Conservation (phyloP, 2,888 invertebrate species). For the Drosophila sordidula region DNA sequence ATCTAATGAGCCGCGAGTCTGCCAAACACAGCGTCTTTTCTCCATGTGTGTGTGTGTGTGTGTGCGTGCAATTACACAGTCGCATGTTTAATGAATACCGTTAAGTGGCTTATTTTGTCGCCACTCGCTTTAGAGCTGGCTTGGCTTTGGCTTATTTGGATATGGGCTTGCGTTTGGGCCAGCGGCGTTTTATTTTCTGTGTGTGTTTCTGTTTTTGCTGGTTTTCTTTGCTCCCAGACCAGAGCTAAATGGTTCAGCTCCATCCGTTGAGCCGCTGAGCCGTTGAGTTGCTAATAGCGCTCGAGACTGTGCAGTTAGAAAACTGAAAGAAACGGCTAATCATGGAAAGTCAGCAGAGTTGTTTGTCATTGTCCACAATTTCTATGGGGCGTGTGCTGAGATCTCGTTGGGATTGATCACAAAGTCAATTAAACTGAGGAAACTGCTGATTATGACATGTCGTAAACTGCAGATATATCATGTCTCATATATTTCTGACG, state of each 20-base stretch:
- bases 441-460: neutral
- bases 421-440: constrained; percentile 11
- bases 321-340: constrained; percentile 39
- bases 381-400: constrained; percentile 41
- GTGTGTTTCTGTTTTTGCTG: constrained; percentile 11
- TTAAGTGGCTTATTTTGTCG: constrained; percentile 77
- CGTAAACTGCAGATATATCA: neutral
- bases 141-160: constrained; percentile 51
- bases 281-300: constrained; percentile 41
- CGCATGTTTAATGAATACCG: constrained; percentile 66
- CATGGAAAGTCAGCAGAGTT: constrained; percentile 48
- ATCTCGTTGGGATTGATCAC: constrained; percentile 37
- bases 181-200: constrained; percentile 11
- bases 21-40: constrained; percentile 45
- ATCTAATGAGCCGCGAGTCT: constrained; percentile 66
- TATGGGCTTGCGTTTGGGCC: constrained; percentile 35
- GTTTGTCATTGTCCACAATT: constrained; percentile 35
- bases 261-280: constrained; percentile 8
- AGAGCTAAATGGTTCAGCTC: constrained; percentile 26
- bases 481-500: too few species aligned
- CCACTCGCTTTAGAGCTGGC: constrained; percentile 49
- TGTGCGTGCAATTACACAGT: constrained; percentile 61
- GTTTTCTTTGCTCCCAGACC: constrained; percentile 24
- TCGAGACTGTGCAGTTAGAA: constrained; percentile 50
- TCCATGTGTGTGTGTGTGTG: constrained; percentile 23